Base-by-base conservation (phyloP, 2,888 invertebrate species). In the Lasioglossum malachurum region DNA sequence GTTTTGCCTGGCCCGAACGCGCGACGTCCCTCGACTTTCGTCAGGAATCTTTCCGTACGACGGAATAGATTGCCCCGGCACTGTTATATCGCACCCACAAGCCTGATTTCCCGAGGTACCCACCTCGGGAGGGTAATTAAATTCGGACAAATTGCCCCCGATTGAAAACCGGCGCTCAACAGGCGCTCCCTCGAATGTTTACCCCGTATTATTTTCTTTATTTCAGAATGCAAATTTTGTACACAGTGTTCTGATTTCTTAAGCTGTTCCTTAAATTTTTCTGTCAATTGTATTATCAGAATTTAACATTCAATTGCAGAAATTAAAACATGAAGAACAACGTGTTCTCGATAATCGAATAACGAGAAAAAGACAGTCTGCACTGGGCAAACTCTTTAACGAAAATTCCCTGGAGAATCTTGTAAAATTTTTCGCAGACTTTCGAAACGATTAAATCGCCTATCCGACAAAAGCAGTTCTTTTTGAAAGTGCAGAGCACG, bases 1-100 rank as follows among this genome's bases (percentile, higher is more conserved):
- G 86, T 86, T 90, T 85, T 46, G 67, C 73, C 82, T 75, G 41
- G 35, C 74, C 78, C 57, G 57, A 73, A 72, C 38, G 31, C 16
- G n/a, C 72, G 72, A 69, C 77, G 82, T 84, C 82, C 72, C 74
- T 84, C 74, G 67, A 79, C 57, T 85, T 85, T 75, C 49, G 60
- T 12, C 12, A 57, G 41, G 49, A 49, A 44, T 53, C 23, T 78
- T 67, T 53, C 16, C 12, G 23, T 31, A 0, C 19, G 31, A 8
- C 35, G 38, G 49, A 77, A 71, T 41, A 35, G 35, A 75, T 73
- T 78, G 46, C 73, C 57, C 8, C 31, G 64, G 64, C 69, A 69
- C 38, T 69, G 38, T 38, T 69, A 38, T 69, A 69, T 38, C 38
- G 35, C 69, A 35, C 69, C 23, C 69, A 35, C 38, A 35, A 23